Percentiles rank a stretch among this genome's conserved stretches.
These are phyloP conservation scores for Stigmatopora argus DNA, from an alignment of 2,113 vertebrate species.

Conservation along the genomic window DNA sequence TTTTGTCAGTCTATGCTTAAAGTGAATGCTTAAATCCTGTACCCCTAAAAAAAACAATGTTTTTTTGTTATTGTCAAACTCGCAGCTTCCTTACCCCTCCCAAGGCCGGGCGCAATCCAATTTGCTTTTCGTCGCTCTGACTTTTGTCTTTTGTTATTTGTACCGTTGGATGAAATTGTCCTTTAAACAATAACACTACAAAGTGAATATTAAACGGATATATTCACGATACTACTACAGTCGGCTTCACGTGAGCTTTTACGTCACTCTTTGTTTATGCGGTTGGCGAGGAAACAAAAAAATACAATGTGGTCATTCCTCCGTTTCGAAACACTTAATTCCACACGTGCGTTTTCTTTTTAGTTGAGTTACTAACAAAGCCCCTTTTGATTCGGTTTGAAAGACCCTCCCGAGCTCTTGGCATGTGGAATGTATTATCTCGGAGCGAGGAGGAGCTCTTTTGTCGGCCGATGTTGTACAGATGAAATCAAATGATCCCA, in stretches of 20 bases:
- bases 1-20: not conserved
- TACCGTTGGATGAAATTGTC: not conserved
- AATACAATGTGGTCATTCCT: not conserved
- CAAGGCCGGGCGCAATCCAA: not conserved
- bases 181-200: not conserved
- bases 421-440: constrained; percentile 40
- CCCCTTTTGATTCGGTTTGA: not conserved
- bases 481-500: constrained; percentile 20
- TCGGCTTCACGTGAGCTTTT: not conserved
- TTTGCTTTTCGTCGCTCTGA: not conserved
- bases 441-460: constrained; percentile 3
- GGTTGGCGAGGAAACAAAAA: not conserved
- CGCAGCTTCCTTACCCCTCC: not conserved
- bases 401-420: constrained; percentile 28
- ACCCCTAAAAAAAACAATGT: constrained; percentile 1
- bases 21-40: constrained; percentile 10
- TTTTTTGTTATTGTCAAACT: not conserved
- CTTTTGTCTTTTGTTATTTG: not conserved
- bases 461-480: constrained; percentile 34
- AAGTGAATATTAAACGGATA: not conserved
- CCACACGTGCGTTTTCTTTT: constrained; percentile 1
- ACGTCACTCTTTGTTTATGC: not conserved
- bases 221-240: not conserved
- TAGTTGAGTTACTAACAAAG: constrained; percentile 2
- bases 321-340: not conserved